phyloP scores from a whole-genome alignment of 64 coral and sea anemone genomes.

The Montipora sp. region DNA sequence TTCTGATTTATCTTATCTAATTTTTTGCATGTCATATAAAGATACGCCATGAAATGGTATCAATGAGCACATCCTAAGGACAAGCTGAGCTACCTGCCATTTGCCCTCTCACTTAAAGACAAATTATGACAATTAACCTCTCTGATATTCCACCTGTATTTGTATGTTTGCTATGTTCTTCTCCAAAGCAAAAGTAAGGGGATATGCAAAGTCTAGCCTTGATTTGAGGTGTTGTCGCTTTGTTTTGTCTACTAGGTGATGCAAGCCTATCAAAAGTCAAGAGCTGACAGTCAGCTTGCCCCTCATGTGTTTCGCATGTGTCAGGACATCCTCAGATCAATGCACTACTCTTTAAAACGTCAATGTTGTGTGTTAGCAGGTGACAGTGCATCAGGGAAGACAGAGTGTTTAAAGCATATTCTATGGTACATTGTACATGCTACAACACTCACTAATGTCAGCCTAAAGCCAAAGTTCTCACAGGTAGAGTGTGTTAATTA shows the following conservation, averaged over 20 bases:
- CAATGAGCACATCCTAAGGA: no score
- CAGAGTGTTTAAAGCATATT: conserved; percentile 37
- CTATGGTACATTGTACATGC: conserved; percentile 5
- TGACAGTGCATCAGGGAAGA: conserved; percentile 68
- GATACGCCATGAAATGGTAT: no score
- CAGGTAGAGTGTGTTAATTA: neutral
- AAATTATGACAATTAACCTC: no score
- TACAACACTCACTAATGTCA: neutral
- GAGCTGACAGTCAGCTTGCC: neutral
- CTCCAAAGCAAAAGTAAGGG: neutral
- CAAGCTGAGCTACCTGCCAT: no score
- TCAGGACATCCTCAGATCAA: conserved; percentile 21
- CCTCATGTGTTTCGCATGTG: conserved; percentile 33
- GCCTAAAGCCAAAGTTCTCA: conserved; percentile 7
- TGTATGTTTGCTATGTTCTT: no score
- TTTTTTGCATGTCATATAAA: no score
- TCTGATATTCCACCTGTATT: no score
- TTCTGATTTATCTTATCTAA: no score
- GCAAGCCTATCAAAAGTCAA: conserved; percentile 19
- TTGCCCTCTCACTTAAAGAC: no score
- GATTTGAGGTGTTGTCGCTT: neutral
- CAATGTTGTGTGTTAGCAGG: conserved; percentile 60
- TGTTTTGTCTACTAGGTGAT: neutral
- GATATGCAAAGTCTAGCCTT: neutral
- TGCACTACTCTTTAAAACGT: conserved; percentile 26